Base-by-base conservation (phyloP, 1,140 invertebrate genomes). In the Chlorops oryzae region DNA sequence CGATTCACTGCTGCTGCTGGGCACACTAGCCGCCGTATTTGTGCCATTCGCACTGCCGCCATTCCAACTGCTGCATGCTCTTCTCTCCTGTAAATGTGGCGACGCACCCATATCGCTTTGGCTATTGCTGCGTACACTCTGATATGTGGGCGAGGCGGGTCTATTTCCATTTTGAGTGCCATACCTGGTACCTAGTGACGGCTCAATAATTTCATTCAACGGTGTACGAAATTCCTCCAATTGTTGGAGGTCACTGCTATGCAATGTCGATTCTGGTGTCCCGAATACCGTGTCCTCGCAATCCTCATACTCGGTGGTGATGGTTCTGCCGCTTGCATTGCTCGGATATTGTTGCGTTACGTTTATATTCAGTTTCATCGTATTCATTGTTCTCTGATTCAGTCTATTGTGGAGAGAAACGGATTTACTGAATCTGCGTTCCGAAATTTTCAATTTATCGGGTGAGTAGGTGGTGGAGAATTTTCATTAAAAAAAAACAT, bases 391-490 rank as follows among this genome's bases (percentile, higher is more conserved):
- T 63, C 56, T 70, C 49, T 68, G 65, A 70, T 70, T 70, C 45
- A 70, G 61, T 65, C 62, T 70, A 64, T 66, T 70, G 52, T 70
- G 64, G 59, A 70, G 65, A 68, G 67, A 70, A 70, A 68, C 59
- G 61, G 67, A 68, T 70, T 70, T 70, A 63, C 65, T 68, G 63
- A 70, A 70, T 52, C 67, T 63, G 57, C 65, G 65, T n/a, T n/a
- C n/a, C n/a, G n/a, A n/a, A n/a, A 55, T 51, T 47, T 54, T 58
- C 44, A 20, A 42, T 54, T 59, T 24, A 24, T 15, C n/a, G 7
- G 51, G 35, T 35, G 27, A 7, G 27, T 38, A 53, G 44, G 59
- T 57, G 45, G 40, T 40, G 45, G 38, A 34, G 45, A 9, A 32
- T 53, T 37, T 28, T 46, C 47, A 38, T 51, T n/a, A n/a, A n/a